phyloP scores from a whole-genome alignment of 2,113 vertebrate species.

The Henicopernis longicauda region DNA sequence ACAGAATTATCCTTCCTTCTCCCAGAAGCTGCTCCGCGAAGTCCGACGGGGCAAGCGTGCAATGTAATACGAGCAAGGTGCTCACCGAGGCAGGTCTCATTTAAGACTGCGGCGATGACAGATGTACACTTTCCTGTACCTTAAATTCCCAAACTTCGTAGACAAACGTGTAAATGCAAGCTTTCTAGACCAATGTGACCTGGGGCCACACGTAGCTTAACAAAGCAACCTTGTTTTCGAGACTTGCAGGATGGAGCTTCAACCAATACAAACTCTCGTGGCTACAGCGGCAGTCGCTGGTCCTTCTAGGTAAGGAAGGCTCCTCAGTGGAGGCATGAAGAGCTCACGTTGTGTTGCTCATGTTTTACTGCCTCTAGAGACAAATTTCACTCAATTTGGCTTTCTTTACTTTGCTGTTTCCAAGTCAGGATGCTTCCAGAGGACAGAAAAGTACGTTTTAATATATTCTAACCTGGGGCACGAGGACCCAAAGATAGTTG shows the following conservation, averaged over 20 bases:
- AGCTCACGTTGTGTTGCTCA: neutral
- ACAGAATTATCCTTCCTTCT: neutral
- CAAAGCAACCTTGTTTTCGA: neutral
- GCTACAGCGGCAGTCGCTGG: neutral
- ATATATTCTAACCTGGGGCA: neutral
- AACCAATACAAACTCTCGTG: neutral
- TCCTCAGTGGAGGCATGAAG: neutral
- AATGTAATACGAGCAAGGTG: accelerated
- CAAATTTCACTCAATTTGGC: neutral
- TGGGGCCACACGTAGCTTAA: neutral
- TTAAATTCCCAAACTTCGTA: neutral
- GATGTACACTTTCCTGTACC: neutral
- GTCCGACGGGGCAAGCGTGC: neutral
- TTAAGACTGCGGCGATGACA: neutral
- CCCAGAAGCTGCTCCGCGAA: neutral
- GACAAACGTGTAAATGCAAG: neutral
- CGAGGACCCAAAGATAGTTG: neutral
- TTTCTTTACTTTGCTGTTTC: neutral
- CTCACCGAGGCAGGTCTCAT: neutral
- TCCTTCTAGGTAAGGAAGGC: neutral
- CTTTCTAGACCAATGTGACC: neutral
- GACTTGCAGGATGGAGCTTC: neutral
- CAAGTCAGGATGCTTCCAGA: neutral
- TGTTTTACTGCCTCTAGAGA: neutral
- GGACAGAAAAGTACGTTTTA: neutral